phyloP scores from a whole-genome alignment of 2,113 vertebrate species.

The Circaetus gallicus region DNA sequence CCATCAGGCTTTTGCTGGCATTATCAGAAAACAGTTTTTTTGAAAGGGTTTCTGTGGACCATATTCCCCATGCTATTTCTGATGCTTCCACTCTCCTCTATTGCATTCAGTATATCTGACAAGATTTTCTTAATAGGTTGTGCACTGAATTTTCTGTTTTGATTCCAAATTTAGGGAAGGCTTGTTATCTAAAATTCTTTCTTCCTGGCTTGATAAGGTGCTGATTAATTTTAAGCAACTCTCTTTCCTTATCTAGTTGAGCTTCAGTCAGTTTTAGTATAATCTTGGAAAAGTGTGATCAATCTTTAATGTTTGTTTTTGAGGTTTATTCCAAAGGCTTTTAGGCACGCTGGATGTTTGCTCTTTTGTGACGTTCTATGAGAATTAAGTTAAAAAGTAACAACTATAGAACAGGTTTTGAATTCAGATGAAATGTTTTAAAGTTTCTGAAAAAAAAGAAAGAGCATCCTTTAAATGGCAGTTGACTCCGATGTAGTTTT shows the following conservation, averaged over 20 bases:
- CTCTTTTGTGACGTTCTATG: neutral
- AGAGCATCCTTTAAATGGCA: neutral
- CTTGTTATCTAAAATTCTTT: constrained; percentile 24
- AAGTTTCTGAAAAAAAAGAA: neutral
- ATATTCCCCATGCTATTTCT: neutral
- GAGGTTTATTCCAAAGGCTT: neutral
- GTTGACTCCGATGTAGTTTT: neutral
- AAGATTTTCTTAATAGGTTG: neutral
- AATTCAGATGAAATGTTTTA: neutral
- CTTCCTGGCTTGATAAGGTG: constrained; percentile 40
- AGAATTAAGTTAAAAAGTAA: neutral
- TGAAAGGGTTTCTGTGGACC: neutral
- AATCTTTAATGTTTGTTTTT: constrained; percentile 27
- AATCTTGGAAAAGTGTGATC: neutral
- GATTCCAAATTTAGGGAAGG: constrained; percentile 3
- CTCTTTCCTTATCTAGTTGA: constrained; percentile 21
- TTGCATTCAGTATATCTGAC: neutral
- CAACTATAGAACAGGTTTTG: neutral
- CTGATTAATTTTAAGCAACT: constrained; percentile 52
- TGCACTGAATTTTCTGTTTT: constrained; percentile 12
- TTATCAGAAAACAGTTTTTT: neutral
- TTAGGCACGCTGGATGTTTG: neutral
- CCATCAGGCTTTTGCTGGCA: neutral
- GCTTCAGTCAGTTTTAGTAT: constrained; percentile 15
- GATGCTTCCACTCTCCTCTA: neutral